Percentiles rank a stretch among this genome's conserved stretches.
phyloP scores from a whole-genome alignment of 1,140 invertebrate genomes.

The Drosophila bocki region DNA sequence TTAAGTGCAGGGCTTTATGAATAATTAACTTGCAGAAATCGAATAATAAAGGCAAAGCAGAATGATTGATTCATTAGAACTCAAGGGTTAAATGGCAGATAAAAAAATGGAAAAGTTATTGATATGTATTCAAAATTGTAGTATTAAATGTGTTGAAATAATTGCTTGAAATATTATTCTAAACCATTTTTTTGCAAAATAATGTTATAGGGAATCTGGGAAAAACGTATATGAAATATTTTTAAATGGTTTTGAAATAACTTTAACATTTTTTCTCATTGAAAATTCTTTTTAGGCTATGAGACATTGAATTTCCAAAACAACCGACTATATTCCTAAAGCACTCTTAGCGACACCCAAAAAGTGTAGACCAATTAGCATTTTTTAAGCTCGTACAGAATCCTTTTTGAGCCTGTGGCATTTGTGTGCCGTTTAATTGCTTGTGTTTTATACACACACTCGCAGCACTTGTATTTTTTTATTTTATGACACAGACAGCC shows the following conservation, averaged over 20 bases:
- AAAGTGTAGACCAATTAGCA: constrained; percentile 27
- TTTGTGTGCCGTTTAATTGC: constrained; percentile 42
- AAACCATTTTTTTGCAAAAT: no score
- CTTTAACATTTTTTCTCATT: background rate
- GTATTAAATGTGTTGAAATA: background rate
- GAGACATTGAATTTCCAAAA: background rate
- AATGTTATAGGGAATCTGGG: background rate
- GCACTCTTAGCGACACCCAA: constrained; percentile 5
- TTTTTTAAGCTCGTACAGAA: constrained; percentile 4
- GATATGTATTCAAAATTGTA: background rate
- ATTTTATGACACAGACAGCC: constrained; percentile 35
- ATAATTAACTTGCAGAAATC: constrained; percentile 4
- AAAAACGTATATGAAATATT: background rate
- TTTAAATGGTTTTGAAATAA: background rate
- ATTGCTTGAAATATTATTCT: background rate
- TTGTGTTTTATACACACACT: constrained; percentile 39
- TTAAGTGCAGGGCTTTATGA: constrained; percentile 1
- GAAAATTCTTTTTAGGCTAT: background rate
- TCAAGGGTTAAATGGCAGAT: background rate
- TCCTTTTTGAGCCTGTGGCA: constrained; percentile 17
- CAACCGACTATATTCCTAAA: background rate
- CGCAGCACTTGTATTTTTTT: constrained; percentile 31
- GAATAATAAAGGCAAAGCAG: constrained; percentile 3
- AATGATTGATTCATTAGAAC: background rate
- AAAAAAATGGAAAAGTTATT: background rate